Base-by-base conservation (phyloP, 2,888 invertebrate species). In the Serrognathus titanus region DNA sequence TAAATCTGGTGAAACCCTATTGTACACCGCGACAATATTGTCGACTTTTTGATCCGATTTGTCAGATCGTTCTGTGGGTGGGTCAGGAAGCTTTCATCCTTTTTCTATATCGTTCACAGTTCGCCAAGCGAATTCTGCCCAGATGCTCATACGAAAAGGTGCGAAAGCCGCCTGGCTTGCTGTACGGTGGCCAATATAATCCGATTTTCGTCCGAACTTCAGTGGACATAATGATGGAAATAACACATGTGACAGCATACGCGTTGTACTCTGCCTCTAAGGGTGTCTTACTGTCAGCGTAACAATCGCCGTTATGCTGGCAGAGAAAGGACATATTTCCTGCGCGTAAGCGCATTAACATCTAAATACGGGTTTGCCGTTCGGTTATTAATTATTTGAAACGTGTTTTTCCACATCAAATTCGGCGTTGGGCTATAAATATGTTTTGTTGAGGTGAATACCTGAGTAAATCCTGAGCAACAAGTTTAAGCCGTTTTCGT, bases 31-130 rank as follows among this genome's bases (percentile, higher is more conserved):
- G 70, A 77, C 78, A 78, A 78, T 77, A 77, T 78, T 77, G 76
- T 77, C 78, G 78, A 78, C 78, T 78, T 78, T 76, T 78, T 77
- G 77, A 78, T 78, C 78, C 78, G 78, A 78, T 78, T 78, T 78
- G 78, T 77, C 76, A 73, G 72, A 76, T 75, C 74, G 74, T 73
- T 70, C 74, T 73, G 75, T 75, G 75, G 76, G 76, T 76, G 74
- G 75, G 75, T 75, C 75, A 73, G 70, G 71, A 71, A 72, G 64
- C 71, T 67, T 71, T 73, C 75, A 75, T 75, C 74, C 74, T 75
- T 76, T 76, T 76, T 76, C 76, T 75, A 73, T 76, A 75, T 73
- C 73, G 73, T 69, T 67, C 68, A 58, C 69, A 73, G 66, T 65
- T 52, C 58, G 46, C 66, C 74, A 68, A 55, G 43, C 41, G 53